A percentile compares a stretch with the other conserved stretches of the same genome.
phyloP scores from a whole-genome alignment of 1,140 invertebrate species.

The Manduca sexta region DNA sequence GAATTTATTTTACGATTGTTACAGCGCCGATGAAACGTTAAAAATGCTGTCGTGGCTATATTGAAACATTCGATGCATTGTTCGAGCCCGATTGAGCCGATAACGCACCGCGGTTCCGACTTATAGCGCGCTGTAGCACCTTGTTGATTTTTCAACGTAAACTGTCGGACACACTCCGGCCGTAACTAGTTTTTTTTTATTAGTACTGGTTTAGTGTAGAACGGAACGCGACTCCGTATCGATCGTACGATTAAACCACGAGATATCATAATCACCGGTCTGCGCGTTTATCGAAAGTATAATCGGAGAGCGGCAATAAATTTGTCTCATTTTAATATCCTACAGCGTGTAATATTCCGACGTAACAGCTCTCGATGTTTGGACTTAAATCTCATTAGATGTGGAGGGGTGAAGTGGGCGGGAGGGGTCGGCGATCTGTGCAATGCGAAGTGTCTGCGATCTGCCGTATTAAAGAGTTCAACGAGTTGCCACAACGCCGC shows the following conservation, averaged over 20 bases:
- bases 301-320: slow-evolving; percentile 68
- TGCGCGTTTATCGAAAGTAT: slow-evolving; percentile 66
- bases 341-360: slow-evolving; percentile 59
- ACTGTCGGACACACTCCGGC: slow-evolving; percentile 49
- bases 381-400: slow-evolving; percentile 43
- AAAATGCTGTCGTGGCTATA: slow-evolving; percentile 69
- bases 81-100: slow-evolving; percentile 57
- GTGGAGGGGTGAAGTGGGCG: slow-evolving; percentile 23
- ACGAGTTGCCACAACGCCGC: slow-evolving; percentile 28
- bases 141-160: slow-evolving; percentile 67
- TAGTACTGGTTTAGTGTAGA: slow-evolving; percentile 64
- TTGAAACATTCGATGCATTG: slow-evolving; percentile 69
- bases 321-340: slow-evolving; percentile 71
- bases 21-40: slow-evolving; percentile 69
- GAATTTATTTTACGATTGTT: slow-evolving; percentile 73
- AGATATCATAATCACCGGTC: slow-evolving; percentile 72
- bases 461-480: slow-evolving; percentile 57
- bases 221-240: slow-evolving; percentile 58
- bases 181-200: slow-evolving; percentile 69
- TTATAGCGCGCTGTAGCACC: slow-evolving; percentile 39
- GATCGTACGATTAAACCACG: slow-evolving; percentile 62
- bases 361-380: slow-evolving; percentile 46
- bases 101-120: slow-evolving; percentile 58
- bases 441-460: slow-evolving; percentile 9
- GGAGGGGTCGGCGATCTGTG: slow-evolving; percentile 12